Conservation (phyloP, 2,797 vertebrate species). For the Melanotaenia boesemani region DNA sequence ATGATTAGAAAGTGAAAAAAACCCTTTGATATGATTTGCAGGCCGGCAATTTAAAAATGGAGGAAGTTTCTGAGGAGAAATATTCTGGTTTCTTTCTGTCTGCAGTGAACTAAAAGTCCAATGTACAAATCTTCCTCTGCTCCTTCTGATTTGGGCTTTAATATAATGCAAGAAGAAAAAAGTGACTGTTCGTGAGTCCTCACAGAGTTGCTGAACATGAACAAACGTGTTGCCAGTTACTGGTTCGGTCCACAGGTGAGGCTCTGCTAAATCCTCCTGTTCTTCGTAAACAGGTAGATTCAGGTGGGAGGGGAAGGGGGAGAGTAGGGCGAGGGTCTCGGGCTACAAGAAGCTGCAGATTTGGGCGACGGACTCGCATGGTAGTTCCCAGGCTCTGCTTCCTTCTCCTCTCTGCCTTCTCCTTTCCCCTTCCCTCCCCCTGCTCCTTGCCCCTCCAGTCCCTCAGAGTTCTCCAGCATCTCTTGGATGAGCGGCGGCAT, state of each 20-base stretch:
- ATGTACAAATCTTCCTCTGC: neutral
- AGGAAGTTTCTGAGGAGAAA: neutral
- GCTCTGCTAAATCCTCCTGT: neutral
- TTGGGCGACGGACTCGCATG: slow-evolving; percentile 11
- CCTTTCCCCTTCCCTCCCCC: slow-evolving; percentile 63
- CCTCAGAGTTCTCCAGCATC: slow-evolving; percentile 98
- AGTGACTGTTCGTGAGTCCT: slow-evolving; percentile 4
- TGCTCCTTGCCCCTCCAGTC: slow-evolving; percentile 86
- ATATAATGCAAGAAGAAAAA: neutral
- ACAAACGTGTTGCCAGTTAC: neutral
- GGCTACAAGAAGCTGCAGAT: slow-evolving; percentile 25
- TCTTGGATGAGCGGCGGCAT: slow-evolving; percentile 98
- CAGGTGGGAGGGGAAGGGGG: slow-evolving; percentile 46
- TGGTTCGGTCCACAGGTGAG: neutral
- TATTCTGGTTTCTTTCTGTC: neutral
- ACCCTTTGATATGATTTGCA: neutral
- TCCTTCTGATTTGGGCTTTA: neutral
- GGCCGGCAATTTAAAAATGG: neutral
- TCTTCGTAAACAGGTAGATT: slow-evolving; percentile 21
- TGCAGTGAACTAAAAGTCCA: neutral
- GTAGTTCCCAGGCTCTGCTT: slow-evolving; percentile 33
- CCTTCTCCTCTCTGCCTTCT: slow-evolving; percentile 72
- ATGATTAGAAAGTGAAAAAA: no score
- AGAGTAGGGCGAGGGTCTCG: slow-evolving; percentile 8
- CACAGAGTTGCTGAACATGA: neutral